Percentiles rank a stretch among this genome's conserved stretches.
These are phyloP conservation scores for Caenorhabditis auriculariae DNA, from an alignment of 2,888 invertebrate genomes.

Conservation along the genomic window DNA sequence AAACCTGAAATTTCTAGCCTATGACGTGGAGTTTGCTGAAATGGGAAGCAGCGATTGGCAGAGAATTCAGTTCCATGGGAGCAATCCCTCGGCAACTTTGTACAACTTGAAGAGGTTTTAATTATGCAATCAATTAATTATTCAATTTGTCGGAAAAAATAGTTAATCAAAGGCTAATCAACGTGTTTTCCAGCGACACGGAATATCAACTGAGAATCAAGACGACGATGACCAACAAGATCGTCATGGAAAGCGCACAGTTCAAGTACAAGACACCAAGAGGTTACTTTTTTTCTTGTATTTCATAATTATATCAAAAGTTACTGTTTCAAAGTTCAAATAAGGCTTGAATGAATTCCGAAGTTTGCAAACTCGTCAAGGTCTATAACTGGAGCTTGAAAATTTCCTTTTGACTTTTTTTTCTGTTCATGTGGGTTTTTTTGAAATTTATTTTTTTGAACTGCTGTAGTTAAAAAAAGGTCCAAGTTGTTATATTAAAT, in stretches of 20 bases:
- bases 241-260: constrained; percentile 54
- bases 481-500: no score
- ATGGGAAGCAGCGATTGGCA: constrained; percentile 45
- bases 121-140: constrained; percentile 2
- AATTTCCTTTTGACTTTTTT: no score
- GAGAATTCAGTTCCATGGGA: constrained; percentile 51
- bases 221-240: constrained; percentile 46
- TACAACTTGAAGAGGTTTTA: constrained; percentile 51
- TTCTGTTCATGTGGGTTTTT: no score
- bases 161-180: neutral
- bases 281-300: no score
- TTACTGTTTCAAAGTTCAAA: no score
- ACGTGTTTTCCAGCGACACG: constrained; percentile 50
- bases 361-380: no score
- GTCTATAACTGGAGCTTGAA: no score
- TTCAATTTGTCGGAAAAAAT: no score
- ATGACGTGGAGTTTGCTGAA: constrained; percentile 56
- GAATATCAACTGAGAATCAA: constrained; percentile 58
- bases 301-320: no score
- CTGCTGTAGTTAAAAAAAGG: no score
- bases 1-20: constrained; percentile 35
- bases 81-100: constrained; percentile 46
- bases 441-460: no score
- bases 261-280: constrained; percentile 49
- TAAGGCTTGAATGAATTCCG: no score